Base-by-base conservation (phyloP, 2,888 invertebrate species). In the Cephonodes hylas region DNA sequence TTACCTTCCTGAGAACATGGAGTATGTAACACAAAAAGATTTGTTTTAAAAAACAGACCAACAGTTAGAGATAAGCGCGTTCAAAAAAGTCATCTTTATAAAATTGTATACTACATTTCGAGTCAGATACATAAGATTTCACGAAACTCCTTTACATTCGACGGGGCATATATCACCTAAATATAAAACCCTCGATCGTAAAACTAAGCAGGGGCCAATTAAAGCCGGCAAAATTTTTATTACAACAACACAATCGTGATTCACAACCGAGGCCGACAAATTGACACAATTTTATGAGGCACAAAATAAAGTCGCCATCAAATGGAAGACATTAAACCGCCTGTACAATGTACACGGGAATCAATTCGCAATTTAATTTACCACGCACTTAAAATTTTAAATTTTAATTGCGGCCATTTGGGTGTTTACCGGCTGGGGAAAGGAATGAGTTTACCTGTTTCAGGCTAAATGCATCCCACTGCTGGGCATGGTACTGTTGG, bases 371-470 rank as follows among this genome's bases (percentile, higher is more conserved):
- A 5, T 53, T 31, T 76, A 83, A 86, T 86, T 85, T 84, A 85
- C 81, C 75, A 74, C 73, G 66, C 78, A 78, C 81, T 84, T 85
- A 82, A 83, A 80, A 81, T 84, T 42, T 31, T 71, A 78, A 80
- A 79, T 76, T 80, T 85, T 83, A 83, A 85, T 81, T 76, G 76
- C 66, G 63, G 77, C 78, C 80, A 83, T 84, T 85, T 81, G 70
- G 65, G 69, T 67, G 79, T 77, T 38, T 58, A 23, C 42, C 2
- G 13, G 2, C 7, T 7, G 44, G 23, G 3, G 27, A 6, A 5
- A 2, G 22, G 15, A 27, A 0, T 27, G 8, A 53, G 15, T 22
- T 53, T 15, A 22, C 25, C 22, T 2, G 15, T 27, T 2, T 15
- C 27, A n/a, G n/a, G n/a, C n/a, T n/a, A n/a, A n/a, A n/a, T n/a